Evolutionary conservation across 1,140 invertebrate species (phyloP).

Genomic region (Halesus radiatus): DNA sequence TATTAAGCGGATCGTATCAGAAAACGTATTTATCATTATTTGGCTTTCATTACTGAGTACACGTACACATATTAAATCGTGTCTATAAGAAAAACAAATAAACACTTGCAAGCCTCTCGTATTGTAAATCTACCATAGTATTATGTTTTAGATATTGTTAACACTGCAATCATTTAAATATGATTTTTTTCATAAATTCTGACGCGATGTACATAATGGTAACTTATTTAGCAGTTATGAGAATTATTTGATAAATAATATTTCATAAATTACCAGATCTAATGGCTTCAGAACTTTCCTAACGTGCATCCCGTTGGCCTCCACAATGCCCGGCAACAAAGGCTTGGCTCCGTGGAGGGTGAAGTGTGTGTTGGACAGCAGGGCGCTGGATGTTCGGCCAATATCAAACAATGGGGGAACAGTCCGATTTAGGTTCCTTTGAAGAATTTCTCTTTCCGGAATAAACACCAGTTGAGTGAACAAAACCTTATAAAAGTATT

Average conservation of each 20-base stretch:
- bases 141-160: background rate
- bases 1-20: too few species aligned
- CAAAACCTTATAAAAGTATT: constrained; percentile 44
- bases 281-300: constrained; percentile 67
- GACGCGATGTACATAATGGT: too few species aligned
- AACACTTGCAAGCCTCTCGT: too few species aligned
- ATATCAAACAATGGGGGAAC: constrained; percentile 62
- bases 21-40: too few species aligned
- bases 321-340: constrained; percentile 70
- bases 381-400: constrained; percentile 62
- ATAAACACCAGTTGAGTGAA: constrained; percentile 62
- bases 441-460: constrained; percentile 63
- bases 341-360: constrained; percentile 70
- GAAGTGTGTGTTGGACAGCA: constrained; percentile 73
- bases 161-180: background rate
- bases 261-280: constrained; percentile 60
- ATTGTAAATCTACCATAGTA: too few species aligned
- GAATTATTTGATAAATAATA: too few species aligned
- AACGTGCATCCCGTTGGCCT: constrained; percentile 71
- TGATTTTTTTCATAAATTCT: background rate
- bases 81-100: too few species aligned
- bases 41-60: too few species aligned
- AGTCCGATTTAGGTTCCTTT: constrained; percentile 55
- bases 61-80: too few species aligned
- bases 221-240: too few species aligned